These are phyloP conservation scores for Scylla paramamosain DNA, from an alignment of 1,140 invertebrate species.

Conservation along the genomic window DNA sequence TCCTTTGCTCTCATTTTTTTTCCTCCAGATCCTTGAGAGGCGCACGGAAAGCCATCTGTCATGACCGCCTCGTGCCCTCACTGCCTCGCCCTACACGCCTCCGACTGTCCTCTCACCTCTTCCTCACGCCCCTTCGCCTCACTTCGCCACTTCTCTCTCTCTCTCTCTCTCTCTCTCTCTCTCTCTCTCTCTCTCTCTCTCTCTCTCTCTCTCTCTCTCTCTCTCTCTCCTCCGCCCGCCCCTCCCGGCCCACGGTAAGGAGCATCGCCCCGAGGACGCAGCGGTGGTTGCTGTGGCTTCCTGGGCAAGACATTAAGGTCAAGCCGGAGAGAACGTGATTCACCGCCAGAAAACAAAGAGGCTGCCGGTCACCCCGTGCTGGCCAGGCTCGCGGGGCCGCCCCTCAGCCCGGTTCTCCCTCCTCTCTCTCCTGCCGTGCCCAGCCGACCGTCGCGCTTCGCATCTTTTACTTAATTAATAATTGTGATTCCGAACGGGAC, in stretches of 20 bases:
- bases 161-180: slow-evolving; percentile 15
- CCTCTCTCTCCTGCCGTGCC: slow-evolving; percentile 32
- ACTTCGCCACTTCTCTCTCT: neutral
- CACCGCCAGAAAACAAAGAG: slow-evolving; percentile 55
- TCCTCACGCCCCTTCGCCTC: neutral
- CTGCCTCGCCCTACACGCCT: slow-evolving; percentile 7
- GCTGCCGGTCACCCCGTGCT: slow-evolving; percentile 37
- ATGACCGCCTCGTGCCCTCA: neutral
- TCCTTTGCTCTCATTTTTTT: neutral
- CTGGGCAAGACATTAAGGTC: slow-evolving; percentile 27
- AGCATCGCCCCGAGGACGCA: neutral
- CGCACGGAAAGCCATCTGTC: neutral
- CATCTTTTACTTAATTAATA: slow-evolving; percentile 52
- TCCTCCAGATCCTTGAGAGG: neutral
- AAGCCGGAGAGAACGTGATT: slow-evolving; percentile 44
- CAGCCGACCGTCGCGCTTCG: slow-evolving; percentile 27
- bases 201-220: slow-evolving; percentile 36
- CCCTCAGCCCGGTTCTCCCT: slow-evolving; percentile 13
- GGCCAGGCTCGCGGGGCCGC: slow-evolving; percentile 25
- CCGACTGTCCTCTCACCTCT: neutral
- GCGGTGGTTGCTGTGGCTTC: neutral
- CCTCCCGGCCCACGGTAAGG: neutral
- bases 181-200: slow-evolving; percentile 25
- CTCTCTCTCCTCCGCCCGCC: neutral
- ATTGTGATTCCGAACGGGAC: slow-evolving; percentile 44